phyloP scores from a whole-genome alignment of 2,888 invertebrate species.

The Polyploca ridens region DNA sequence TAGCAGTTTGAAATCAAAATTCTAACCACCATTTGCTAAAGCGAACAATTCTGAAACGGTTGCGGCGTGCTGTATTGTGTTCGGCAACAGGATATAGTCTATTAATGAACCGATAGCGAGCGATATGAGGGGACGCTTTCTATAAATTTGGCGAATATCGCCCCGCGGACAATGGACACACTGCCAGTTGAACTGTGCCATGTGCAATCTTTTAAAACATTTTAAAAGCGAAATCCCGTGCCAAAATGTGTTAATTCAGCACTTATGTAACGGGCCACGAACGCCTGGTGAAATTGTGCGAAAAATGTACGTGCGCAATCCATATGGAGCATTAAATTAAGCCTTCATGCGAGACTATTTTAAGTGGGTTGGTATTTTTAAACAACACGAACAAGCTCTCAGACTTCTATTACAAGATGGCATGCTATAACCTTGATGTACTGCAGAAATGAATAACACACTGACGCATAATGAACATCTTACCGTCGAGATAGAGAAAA shows the following conservation, averaged over 20 bases:
- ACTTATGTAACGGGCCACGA: constrained; percentile 54
- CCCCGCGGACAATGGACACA: constrained; percentile 63
- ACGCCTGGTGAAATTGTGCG: constrained; percentile 55
- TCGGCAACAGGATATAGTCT: constrained; percentile 66
- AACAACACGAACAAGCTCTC: constrained; percentile 41
- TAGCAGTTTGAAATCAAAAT: constrained; percentile 42
- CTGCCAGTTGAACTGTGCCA: constrained; percentile 50
- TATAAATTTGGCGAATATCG: constrained; percentile 66
- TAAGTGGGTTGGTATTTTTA: constrained; percentile 45
- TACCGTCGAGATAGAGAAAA: neutral
- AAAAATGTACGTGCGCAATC: constrained; percentile 55
- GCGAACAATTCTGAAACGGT: constrained; percentile 59
- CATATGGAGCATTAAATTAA: constrained; percentile 63
- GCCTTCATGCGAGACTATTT: constrained; percentile 47
- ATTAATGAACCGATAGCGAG: constrained; percentile 73
- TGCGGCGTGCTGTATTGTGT: constrained; percentile 60
- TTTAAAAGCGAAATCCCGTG: constrained; percentile 62
- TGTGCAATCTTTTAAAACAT: constrained; percentile 66
- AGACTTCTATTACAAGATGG: constrained; percentile 34
- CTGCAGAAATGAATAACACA: constrained; percentile 25
- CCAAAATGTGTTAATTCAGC: constrained; percentile 72
- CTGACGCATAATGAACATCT: neutral
- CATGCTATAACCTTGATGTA: constrained; percentile 29
- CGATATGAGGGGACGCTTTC: constrained; percentile 63
- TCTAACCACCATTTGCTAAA: constrained; percentile 60